Conservation (phyloP, 2,113 vertebrate genomes). For the Cochlearius cochlearius region DNA sequence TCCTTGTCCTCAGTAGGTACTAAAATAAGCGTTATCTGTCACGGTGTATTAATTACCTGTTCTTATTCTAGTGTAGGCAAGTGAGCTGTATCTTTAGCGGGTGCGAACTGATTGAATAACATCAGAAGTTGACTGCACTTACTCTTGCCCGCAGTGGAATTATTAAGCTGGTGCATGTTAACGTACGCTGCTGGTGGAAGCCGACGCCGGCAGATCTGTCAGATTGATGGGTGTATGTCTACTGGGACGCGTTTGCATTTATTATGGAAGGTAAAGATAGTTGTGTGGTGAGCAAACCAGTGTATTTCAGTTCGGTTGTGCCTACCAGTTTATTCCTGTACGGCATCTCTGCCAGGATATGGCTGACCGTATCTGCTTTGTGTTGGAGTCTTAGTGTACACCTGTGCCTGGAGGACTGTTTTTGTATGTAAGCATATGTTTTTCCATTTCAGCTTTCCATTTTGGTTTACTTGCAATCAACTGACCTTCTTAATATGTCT, state of each 20-base stretch:
- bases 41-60: background rate
- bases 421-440: background rate
- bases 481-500: background rate
- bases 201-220: background rate
- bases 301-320: background rate
- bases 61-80: background rate
- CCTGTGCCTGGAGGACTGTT: rapidly evolving
- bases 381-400: background rate
- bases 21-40: background rate
- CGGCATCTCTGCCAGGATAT: background rate
- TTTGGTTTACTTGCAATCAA: background rate
- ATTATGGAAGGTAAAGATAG: background rate
- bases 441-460: background rate
- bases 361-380: background rate
- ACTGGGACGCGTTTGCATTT: background rate
- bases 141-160: background rate
- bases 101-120: background rate
- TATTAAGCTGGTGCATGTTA: background rate
- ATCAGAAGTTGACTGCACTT: background rate
- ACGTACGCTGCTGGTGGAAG: background rate
- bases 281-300: background rate
- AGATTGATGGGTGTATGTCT: background rate
- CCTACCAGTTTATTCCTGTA: background rate
- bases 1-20: background rate
- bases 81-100: background rate